Evolutionary conservation across 2,113 vertebrate species (phyloP), one percentile per base, ranked within the genome.

Genomic region (Phocoena phocoena): DNA sequence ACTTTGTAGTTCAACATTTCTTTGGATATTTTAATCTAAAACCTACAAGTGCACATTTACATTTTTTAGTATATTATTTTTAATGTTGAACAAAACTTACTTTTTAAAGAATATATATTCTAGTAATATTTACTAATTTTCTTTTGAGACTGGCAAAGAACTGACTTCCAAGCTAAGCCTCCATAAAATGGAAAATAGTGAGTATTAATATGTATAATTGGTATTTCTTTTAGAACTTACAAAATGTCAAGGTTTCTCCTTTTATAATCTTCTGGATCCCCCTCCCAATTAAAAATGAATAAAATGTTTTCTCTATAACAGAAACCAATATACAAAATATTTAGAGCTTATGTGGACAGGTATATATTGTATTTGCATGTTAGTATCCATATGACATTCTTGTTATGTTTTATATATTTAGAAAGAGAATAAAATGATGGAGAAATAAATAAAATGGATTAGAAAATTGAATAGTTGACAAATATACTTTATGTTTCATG

Each of bases 161-260:
- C 41, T 79, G 28, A 77, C 58, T 89, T 36, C 86, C 25, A 82
- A 65, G 6, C 28, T 38, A 53, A 65, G 23, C 4, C 90, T 95
- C 73, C 47, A 96, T 2, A 97, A 97, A 97, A 90, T 93, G 63
- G 36, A 93, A 97, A 95, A 92, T 33, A 23, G 60, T 67, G 53
- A 20, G n/a, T 76, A 90, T 81, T 80, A 76, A 96, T 63, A 70
- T 65, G 31, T 85, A 90, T 96, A 97, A 92, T 71, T 96, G 92
- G 12, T 41, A 86, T 97, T 97, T 55, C 53, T 36, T 73, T 94
- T 88, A 71, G 8, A 36, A 58, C 1, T 76, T 65, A 33, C 11
- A 76, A 33, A 76, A 50, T 50, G 15, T 23, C 58, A 36, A 25
- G 23, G 26, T 81, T 21, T 90, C 4, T 67, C 88, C 23, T 44